Evolutionary conservation across 2,113 vertebrate species (phyloP).

Genomic region (Thalassarche chlororhynchos): DNA sequence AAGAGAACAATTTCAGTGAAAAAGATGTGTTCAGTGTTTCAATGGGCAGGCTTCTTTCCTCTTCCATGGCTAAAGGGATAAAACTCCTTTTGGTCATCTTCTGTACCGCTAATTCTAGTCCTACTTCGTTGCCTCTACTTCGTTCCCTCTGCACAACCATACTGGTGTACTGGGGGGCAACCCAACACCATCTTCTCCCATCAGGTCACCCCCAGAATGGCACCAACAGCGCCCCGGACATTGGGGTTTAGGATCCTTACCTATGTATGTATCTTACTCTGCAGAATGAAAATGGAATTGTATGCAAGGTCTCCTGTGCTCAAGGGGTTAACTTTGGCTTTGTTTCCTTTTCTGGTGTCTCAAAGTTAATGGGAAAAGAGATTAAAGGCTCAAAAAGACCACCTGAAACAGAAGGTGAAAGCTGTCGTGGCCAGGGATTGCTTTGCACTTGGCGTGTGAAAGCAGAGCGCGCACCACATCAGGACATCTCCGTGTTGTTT

Average conservation of each 20-base stretch:
- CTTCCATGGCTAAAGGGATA: background rate
- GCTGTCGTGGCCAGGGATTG: background rate
- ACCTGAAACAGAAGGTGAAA: background rate
- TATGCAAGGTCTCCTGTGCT: background rate
- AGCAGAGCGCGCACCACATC: background rate
- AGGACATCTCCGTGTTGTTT: background rate
- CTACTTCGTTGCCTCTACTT: background rate
- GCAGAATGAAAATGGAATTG: background rate
- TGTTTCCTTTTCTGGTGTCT: background rate
- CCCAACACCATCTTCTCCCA: background rate
- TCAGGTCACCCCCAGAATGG: background rate
- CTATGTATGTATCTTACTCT: background rate
- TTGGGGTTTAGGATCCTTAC: background rate
- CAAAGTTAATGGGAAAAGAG: background rate
- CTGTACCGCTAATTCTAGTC: background rate
- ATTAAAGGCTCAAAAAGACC: background rate
- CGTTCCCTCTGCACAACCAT: background rate
- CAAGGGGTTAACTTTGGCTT: background rate
- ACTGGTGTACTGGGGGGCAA: background rate
- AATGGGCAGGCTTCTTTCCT: background rate
- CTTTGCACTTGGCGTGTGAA: background rate
- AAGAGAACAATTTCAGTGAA: background rate
- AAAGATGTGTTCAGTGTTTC: background rate
- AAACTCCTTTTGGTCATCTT: background rate
- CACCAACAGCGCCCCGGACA: background rate